Evolutionary conservation across 2,113 vertebrate species (phyloP).

Genomic region (Leptodactylus fuscus): DNA sequence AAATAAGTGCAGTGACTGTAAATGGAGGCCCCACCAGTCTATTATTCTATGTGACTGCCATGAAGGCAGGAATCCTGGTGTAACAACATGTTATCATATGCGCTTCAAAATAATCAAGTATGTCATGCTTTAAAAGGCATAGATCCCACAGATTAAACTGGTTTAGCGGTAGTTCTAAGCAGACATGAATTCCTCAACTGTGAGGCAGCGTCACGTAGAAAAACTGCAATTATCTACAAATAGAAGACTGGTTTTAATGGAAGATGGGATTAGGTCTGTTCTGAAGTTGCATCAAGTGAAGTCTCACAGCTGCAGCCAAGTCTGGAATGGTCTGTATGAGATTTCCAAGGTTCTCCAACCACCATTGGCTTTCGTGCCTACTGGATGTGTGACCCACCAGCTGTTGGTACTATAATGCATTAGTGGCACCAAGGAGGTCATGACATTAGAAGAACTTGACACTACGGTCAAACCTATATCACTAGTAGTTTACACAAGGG

Average conservation of each 20-base stretch:
- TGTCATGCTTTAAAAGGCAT: conserved; percentile 46
- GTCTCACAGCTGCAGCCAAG: not conserved
- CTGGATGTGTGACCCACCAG: not conserved
- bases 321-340: too few relatives aligned
- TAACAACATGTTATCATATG: conserved; percentile 27
- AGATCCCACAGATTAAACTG: conserved; percentile 45
- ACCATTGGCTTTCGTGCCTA: not conserved
- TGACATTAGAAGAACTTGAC: not conserved
- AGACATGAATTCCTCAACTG: conserved; percentile 33
- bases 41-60: not conserved
- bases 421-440: not conserved
- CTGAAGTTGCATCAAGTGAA: not conserved
- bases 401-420: not conserved
- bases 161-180: conserved; percentile 23
- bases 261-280: not conserved
- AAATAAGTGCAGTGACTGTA: not conserved
- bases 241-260: not conserved
- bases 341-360: not conserved
- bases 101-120: not conserved
- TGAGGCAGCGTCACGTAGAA: not conserved
- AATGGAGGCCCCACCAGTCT: not conserved
- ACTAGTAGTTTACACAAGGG: not conserved
- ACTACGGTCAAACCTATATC: too few relatives aligned
- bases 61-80: not conserved
- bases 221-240: conserved; percentile 34